Base-by-base conservation (phyloP, 2,888 invertebrate genomes). In the Oligia strigilis region DNA sequence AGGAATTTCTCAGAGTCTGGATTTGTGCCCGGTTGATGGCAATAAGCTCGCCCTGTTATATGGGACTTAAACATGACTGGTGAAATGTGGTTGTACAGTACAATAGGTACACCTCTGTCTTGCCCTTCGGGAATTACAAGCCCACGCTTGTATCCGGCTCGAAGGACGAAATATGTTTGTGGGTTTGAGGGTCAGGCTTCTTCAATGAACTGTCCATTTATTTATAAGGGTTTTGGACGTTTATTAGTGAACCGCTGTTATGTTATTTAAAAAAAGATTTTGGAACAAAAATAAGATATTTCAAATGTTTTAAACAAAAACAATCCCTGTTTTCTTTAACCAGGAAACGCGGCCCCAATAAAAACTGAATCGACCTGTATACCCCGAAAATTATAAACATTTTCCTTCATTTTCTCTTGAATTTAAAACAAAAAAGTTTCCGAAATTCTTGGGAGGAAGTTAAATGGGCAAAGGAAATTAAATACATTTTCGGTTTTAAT, bases 401-500 rank as follows among this genome's bases (percentile, higher is more conserved):
- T 81, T 84, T 77, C 76, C 83, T 80, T 40, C 62, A 40, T 78
- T 80, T 87, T 80, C 69, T 70, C 62, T 82, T 81, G 69, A 79
- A 77, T 74, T 79, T 72, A 66, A 77, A 78, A 84, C 78, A 82
- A 84, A 81, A 84, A 81, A 71, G 74, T 79, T 80, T 79, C 71
- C 55, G 64, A 72, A 84, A 85, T 81, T 66, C 73, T 81, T 73
- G 36, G 29, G 49, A 80, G 13, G 62, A 78, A 83, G 83, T 81
- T 80, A 81, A 86, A 86, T 79, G 83, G 71, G 43, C 40, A 84
- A 85, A 67, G 89, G 84, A 89, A 89, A 89, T 88, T 86, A 87
- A 87, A 89, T 83, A 84, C 81, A 79, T 84, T 88, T 82, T 75
- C 36, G 74, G 49, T 76, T 80, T 81, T 78, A 83, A 83, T 77